These are phyloP conservation scores for Felis catus DNA, from an alignment of 2,113 vertebrate genomes.

Conservation along the genomic window F.catus_Fca126_mat1.0 CM031413.1:49858501-49859000, in stretches of 20 bases:
- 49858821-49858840: not conserved
- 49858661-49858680: not conserved
- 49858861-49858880: not conserved
- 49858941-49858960: not conserved
- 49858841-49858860: not conserved
- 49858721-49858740: not conserved
- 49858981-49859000: not conserved
- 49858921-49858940: not conserved
- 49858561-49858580: not conserved
- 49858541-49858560: not conserved
- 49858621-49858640: not conserved
- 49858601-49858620: not conserved
- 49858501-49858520: not conserved
- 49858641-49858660: not conserved
- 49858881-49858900: not conserved
- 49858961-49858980: not conserved
- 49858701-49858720: not conserved
- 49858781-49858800: not conserved
- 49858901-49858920: not conserved
- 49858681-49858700: not conserved
- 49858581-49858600: not conserved
- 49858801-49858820: not conserved
- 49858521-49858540: not conserved
- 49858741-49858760: too few species aligned
- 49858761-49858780: not conserved